Conservation (phyloP, 2,888 invertebrate genomes). For the Ichneumoninae sp. region DNA sequence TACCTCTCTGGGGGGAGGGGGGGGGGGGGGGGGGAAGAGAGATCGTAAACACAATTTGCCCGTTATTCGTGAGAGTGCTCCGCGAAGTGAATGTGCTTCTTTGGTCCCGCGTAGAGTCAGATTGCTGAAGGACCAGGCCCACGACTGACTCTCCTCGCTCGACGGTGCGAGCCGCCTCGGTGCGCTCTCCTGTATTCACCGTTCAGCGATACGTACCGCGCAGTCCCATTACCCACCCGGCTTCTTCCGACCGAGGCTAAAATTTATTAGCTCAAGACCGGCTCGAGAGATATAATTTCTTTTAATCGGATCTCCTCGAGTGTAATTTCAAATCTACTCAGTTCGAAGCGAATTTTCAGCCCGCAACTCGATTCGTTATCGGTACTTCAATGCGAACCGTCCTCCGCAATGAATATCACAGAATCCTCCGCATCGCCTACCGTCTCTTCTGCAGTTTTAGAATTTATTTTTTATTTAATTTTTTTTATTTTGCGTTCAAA, state of each 20-base stretch:
- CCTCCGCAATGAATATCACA: neutral
- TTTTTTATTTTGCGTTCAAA: too few species aligned
- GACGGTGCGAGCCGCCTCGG: neutral
- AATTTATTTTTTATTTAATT: too few species aligned
- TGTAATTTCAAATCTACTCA: neutral
- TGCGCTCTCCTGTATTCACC: conserved; percentile 1
- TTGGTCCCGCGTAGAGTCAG: conserved; percentile 48
- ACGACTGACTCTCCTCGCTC: conserved; percentile 2
- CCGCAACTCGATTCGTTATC: neutral
- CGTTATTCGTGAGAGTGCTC: conserved; percentile 54
- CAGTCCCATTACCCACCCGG: conserved; percentile 13
- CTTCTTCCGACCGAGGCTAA: conserved; percentile 8
- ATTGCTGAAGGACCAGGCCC: conserved; percentile 45
- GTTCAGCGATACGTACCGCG: conserved; percentile 12
- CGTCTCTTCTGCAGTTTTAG: neutral
- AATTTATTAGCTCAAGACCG: conserved; percentile 14
- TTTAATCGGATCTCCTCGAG: conserved; percentile 24
- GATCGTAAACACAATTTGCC: conserved; percentile 62
- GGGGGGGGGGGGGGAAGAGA: neutral
- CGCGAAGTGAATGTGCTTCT: conserved; percentile 52
- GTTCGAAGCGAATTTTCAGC: neutral
- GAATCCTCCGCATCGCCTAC: neutral
- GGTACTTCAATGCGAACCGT: neutral
- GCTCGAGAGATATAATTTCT: conserved; percentile 17
- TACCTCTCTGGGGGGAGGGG: neutral